Evolutionary conservation across 2,888 invertebrate genomes (phyloP).

Genomic region (Aspidiotus rigidus): DNA sequence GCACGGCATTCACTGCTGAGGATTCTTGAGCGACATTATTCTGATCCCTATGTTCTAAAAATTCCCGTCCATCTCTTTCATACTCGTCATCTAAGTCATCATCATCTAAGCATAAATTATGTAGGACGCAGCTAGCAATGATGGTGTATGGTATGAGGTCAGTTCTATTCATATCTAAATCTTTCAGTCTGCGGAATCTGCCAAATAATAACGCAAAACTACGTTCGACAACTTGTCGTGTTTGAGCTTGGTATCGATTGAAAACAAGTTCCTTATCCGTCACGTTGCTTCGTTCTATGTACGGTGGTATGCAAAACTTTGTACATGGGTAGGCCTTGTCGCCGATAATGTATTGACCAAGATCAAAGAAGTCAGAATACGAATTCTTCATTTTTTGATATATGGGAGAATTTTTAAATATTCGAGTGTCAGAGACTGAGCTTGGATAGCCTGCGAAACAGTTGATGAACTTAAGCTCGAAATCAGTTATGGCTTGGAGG

Average conservation of each 20-base stretch:
- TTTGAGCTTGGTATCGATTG: conserved; percentile 15
- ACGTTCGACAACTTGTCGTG: conserved; percentile 23
- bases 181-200: conserved; percentile 20
- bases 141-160: conserved; percentile 19
- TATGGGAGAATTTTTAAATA: conserved; percentile 12
- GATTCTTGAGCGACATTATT: too few relatives aligned
- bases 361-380: neutral
- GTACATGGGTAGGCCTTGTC: conserved; percentile 20
- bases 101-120: conserved; percentile 33
- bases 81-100: too few relatives aligned
- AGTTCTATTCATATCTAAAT: conserved; percentile 25
- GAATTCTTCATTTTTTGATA: neutral
- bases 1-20: too few relatives aligned
- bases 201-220: conserved; percentile 17
- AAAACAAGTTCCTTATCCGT: conserved; percentile 11
- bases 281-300: conserved; percentile 16
- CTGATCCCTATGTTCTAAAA: too few relatives aligned
- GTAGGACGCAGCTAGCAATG: conserved; percentile 22
- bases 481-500: conserved; percentile 38
- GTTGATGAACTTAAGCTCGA: conserved; percentile 36
- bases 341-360: conserved; percentile 11
- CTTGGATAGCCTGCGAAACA: conserved; percentile 39
- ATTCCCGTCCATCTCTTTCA: too few relatives aligned
- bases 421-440: conserved; percentile 30
- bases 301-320: conserved; percentile 30